Evolutionary conservation across 2,113 vertebrate genomes (phyloP), one percentile per base, ranked within the genome.

Genomic region (Suncus etruscus): DNA sequence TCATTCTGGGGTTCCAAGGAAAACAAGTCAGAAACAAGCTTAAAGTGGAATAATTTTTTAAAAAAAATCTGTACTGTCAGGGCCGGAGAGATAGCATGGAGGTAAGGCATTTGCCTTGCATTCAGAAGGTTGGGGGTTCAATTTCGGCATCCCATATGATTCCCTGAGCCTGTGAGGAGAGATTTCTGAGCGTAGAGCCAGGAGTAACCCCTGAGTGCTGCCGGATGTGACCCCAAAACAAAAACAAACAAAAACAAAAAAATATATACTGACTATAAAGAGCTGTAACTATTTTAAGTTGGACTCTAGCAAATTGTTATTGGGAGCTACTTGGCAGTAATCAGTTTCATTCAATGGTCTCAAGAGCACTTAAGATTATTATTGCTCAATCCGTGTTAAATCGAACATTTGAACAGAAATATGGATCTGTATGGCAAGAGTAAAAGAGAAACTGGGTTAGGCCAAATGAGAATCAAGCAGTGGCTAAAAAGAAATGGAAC

Each of bases 331-430:
- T 69, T 39, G 79, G 69, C 22, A 93, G 27, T 54, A 90, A 68
- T n/a, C 7, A 8, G 78, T 91, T 87, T 87, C 84, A 87, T 89
- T 86, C 54, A 75, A 85, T 73, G 39, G 68, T 88, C 63, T 93
- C 73, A 72, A 91, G 63, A 95, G 69, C 78, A 91, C 69, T 87
- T 92, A 92, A 63, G 45, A 78, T 83, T 86, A 83, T 39, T 79
- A 48, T 79, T 86, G 69, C 63, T 89, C 73, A 86, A 65, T 88
- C 70, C n/a, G 65, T 84, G 50, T 88, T 94, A 91, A 91, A 70
- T 89, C 74, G 84, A 54, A 78, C 74, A 81, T 72, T 39, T 39
- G 54, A 20, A 83, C 77, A 74, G 73, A 81, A 84, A 54, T 90
- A 87, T 39, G 22, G 27, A 83, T 87, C 47, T 1, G 0, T 25